Evolutionary conservation across 2,113 vertebrate species (phyloP).

Genomic region (Sakesphorus luctuosus): DNA sequence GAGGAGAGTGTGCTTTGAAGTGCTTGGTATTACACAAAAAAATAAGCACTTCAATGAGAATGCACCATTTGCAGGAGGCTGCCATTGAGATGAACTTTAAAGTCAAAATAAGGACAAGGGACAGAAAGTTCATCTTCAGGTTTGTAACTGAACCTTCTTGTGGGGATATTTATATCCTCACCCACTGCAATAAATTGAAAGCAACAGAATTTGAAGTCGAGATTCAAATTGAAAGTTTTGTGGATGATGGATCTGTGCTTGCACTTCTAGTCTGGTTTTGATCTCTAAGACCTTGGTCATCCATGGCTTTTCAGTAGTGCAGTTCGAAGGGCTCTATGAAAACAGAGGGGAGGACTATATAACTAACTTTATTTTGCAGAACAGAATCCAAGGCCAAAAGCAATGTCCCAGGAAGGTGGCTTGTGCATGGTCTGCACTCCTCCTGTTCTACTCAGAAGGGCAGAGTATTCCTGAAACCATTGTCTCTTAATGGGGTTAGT

Average conservation of each 20-base stretch:
- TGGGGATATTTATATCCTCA: background rate
- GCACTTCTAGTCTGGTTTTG: background rate
- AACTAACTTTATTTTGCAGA: background rate
- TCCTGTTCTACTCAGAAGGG: background rate
- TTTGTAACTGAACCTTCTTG: background rate
- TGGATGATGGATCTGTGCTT: background rate
- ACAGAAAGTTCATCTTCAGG: background rate
- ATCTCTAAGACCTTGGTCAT: background rate
- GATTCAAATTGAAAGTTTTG: background rate
- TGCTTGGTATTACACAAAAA: background rate
- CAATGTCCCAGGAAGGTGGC: background rate
- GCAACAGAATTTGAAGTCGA: background rate
- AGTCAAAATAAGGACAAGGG: background rate
- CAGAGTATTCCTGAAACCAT: background rate
- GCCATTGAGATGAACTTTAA: slow-evolving; percentile 1
- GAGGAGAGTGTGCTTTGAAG: slow-evolving; percentile 48
- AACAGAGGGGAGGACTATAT: background rate
- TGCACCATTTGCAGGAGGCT: background rate
- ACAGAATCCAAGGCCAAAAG: background rate
- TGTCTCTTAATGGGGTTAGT: background rate
- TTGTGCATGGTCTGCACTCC: background rate
- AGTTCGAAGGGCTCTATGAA: background rate
- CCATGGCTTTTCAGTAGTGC: background rate
- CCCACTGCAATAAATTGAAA: background rate
- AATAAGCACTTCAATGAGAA: slow-evolving; percentile 31